Conservation (phyloP, 2,888 invertebrate genomes). For the Plutella xylostella region DNA sequence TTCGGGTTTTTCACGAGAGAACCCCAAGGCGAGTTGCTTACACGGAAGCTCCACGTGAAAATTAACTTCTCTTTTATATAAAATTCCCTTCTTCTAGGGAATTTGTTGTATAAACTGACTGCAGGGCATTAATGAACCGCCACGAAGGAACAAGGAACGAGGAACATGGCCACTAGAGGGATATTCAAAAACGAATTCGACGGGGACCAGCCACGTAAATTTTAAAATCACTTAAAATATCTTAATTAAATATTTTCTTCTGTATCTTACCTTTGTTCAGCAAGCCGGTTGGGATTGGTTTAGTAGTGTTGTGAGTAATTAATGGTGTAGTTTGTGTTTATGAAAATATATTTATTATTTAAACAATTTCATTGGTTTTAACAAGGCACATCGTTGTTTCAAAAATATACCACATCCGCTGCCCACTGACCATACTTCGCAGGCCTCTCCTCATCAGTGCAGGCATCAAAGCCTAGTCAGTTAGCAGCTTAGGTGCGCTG, state of each 20-base stretch:
- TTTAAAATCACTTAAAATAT: no score
- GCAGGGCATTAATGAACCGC: conserved; percentile 29
- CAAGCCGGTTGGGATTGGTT: no score
- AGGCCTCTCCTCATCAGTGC: neutral
- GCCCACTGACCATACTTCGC: neutral
- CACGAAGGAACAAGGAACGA: neutral
- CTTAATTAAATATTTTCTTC: no score
- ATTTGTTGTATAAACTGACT: conserved; percentile 34
- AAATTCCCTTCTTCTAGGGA: conserved; percentile 31
- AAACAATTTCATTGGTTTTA: no score
- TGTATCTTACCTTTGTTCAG: no score
- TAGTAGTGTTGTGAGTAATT: no score
- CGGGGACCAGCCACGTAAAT: no score
- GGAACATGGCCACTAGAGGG: neutral
- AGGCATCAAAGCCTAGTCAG: conserved; percentile 24
- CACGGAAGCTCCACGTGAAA: conserved; percentile 18
- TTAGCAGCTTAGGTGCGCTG: conserved; percentile 32
- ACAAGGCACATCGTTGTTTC: neutral
- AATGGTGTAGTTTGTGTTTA: no score
- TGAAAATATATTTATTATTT: no score
- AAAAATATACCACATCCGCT: neutral
- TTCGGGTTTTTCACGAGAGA: no score
- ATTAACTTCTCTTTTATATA: conserved; percentile 33
- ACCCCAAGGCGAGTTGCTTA: neutral
- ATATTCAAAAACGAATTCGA: no score